phyloP scores from a whole-genome alignment of 2,113 vertebrate genomes.

The Phalacrocorax carbo region DNA sequence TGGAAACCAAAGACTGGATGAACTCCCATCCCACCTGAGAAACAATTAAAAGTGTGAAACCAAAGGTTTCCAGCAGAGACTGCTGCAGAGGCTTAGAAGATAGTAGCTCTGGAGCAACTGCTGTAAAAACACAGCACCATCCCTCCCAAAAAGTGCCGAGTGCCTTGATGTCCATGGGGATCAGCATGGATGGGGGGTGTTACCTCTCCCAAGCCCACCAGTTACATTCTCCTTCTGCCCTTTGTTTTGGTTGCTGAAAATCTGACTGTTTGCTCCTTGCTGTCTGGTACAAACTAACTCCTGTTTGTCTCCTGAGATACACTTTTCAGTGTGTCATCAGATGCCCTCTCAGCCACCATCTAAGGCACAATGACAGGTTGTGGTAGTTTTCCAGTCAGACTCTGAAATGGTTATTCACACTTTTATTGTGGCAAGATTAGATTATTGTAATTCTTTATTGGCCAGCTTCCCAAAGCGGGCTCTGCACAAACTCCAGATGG shows the following conservation, averaged over 20 bases:
- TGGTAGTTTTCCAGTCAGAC: slow-evolving; percentile 41
- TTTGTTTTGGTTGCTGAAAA: slow-evolving; percentile 5
- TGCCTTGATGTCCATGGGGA: not conserved
- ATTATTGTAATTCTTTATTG: slow-evolving; percentile 54
- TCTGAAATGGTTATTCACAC: slow-evolving; percentile 52
- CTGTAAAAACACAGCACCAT: not conserved
- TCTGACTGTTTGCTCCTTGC: rapidly evolving
- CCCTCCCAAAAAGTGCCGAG: not conserved
- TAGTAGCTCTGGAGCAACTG: not conserved
- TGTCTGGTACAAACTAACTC: not conserved
- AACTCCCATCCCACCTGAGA: not conserved
- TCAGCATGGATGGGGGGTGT: not conserved
- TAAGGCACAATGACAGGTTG: not conserved
- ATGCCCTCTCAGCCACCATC: not conserved
- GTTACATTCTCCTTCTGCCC: not conserved
- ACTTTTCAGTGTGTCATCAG: not conserved
- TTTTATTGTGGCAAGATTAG: slow-evolving; percentile 38
- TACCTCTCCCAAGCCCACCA: not conserved
- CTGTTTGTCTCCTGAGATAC: not conserved
- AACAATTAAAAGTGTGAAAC: not conserved
- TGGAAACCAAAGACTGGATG: not conserved
- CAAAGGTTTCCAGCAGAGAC: slow-evolving; percentile 42
- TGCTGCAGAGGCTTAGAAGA: not conserved
- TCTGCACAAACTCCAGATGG: slow-evolving; percentile 59
- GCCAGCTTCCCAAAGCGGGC: slow-evolving; percentile 12